These are phyloP conservation scores for Cistogaster globosa DNA, from an alignment of 2,888 invertebrate species.

Conservation along the genomic window DNA sequence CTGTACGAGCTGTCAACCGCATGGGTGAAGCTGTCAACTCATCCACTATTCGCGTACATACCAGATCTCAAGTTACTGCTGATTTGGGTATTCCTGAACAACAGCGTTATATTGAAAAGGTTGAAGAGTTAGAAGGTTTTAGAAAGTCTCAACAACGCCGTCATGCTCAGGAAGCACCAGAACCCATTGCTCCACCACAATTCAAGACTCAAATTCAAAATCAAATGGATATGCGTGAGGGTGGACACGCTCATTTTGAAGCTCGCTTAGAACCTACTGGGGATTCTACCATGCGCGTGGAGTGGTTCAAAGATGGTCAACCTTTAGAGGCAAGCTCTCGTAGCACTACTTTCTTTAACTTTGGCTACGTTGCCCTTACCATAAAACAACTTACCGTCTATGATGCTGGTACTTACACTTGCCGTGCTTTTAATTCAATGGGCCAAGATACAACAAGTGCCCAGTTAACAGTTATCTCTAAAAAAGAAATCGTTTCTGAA, in stretches of 20 bases:
- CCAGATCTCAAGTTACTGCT: conserved; percentile 92
- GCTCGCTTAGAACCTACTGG: conserved; percentile 96
- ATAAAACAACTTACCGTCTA: conserved; percentile 95
- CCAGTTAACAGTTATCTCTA: conserved; percentile 91
- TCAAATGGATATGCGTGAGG: conserved; percentile 93
- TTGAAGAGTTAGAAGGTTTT: conserved; percentile 95
- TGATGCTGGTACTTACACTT: conserved; percentile 95
- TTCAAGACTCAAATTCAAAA: conserved; percentile 95
- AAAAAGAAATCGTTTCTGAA: conserved; percentile 93
- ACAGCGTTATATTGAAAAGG: conserved; percentile 94
- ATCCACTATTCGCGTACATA: conserved; percentile 89
- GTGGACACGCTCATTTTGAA: conserved; percentile 97
- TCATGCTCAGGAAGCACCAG: conserved; percentile 91
- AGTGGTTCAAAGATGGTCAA: conserved; percentile 96
- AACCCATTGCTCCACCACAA: conserved; percentile 91
- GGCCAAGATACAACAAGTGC: conserved; percentile 94
- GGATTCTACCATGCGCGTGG: conserved; percentile 93
- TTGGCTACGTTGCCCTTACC: conserved; percentile 96
- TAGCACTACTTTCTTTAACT: conserved; percentile 96
- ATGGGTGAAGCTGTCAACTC: conserved; percentile 95
- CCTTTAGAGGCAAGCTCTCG: conserved; percentile 96
- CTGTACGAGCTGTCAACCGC: conserved; percentile 94
- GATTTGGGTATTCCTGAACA: conserved; percentile 96
- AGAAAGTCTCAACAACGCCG: conserved; percentile 90
- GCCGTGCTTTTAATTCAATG: conserved; percentile 92